phyloP scores from a whole-genome alignment of 2,888 invertebrate genomes.

The Bombyx huttoni region DNA sequence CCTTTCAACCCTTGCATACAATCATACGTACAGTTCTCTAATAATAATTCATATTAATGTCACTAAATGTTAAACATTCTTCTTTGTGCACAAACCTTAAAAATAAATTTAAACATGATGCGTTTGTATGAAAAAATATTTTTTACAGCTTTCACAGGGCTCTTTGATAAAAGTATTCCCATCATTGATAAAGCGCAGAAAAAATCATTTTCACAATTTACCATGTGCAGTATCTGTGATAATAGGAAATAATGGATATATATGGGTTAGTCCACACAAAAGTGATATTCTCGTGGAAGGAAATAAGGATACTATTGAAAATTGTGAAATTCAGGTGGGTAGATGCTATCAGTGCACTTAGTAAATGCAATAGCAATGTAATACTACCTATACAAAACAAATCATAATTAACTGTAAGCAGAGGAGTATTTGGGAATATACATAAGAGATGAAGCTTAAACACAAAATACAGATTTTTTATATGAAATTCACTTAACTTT shows the following conservation, averaged over 20 bases:
- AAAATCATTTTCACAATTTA: conserved; percentile 96
- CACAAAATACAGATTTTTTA: not conserved
- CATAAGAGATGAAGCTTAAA: not conserved
- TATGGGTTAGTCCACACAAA: conserved; percentile 88
- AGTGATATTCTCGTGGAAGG: conserved; percentile 60
- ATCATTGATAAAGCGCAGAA: conserved; percentile 90
- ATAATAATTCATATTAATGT: too few relatives aligned
- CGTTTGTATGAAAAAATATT: not conserved
- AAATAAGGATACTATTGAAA: conserved; percentile 41
- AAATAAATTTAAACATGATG: too few relatives aligned
- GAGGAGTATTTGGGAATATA: too few relatives aligned
- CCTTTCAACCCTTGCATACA: too few relatives aligned
- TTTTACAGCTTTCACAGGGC: conserved; percentile 84
- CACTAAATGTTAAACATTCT: too few relatives aligned
- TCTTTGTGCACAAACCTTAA: too few relatives aligned
- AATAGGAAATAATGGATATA: conserved; percentile 95
- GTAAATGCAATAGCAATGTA: too few relatives aligned
- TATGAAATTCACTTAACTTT: too few relatives aligned
- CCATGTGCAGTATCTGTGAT: conserved; percentile 93
- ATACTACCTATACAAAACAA: too few relatives aligned
- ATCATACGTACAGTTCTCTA: too few relatives aligned
- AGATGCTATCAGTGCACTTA: not conserved
- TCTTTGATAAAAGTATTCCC: conserved; percentile 91
- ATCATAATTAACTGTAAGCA: too few relatives aligned
- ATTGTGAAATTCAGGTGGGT: conserved; percentile 34